Evolutionary conservation across 2,797 vertebrate genomes (phyloP).

Genomic region (Babyrousa celebensis): DNA sequence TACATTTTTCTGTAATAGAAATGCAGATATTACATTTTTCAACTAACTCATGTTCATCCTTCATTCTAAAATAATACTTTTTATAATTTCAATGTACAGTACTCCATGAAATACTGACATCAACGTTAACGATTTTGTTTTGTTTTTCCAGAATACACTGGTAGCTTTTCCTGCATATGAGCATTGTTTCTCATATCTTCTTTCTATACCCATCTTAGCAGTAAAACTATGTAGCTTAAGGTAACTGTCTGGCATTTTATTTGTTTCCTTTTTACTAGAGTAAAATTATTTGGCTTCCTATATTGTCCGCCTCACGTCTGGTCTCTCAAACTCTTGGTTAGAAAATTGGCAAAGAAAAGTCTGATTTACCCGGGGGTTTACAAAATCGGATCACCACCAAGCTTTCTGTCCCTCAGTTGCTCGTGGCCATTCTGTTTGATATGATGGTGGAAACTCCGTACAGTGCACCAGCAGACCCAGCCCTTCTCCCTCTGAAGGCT

Average conservation of each 20-base stretch:
- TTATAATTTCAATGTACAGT: background rate
- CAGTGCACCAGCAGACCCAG: rapidly evolving
- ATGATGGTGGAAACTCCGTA: rapidly evolving
- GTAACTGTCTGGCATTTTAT: background rate
- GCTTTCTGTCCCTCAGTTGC: background rate
- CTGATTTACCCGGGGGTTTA: background rate
- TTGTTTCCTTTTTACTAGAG: background rate
- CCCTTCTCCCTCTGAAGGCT: rapidly evolving
- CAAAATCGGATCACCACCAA: background rate
- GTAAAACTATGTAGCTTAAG: background rate
- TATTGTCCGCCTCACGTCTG: background rate
- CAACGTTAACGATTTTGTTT: background rate
- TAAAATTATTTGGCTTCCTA: background rate
- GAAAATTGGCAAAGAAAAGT: background rate
- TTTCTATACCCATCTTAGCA: background rate
- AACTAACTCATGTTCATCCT: background rate
- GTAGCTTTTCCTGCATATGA: background rate
- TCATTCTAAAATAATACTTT: background rate
- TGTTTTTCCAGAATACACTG: background rate
- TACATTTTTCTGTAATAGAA: background rate
- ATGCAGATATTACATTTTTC: background rate
- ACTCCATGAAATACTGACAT: background rate
- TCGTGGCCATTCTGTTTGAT: rapidly evolving
- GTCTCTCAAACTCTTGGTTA: background rate
- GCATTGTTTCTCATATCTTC: background rate